A percentile compares a stretch with the other conserved stretches of the same genome.
Evolutionary conservation across 1,140 invertebrate species (phyloP).

Genomic region (Penaeus indicus): DNA sequence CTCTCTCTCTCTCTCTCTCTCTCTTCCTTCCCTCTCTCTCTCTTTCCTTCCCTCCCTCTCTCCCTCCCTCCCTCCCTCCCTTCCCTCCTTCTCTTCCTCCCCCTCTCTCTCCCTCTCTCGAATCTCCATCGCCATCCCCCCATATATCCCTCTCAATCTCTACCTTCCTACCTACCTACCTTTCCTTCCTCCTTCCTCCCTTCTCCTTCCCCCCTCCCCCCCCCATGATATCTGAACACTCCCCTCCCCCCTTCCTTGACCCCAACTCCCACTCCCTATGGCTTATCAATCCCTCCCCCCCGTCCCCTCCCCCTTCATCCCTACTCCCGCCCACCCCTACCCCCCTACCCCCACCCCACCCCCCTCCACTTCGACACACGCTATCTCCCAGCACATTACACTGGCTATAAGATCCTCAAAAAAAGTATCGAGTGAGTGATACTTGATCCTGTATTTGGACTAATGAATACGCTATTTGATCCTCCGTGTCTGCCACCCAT

Average conservation of each 20-base stretch:
- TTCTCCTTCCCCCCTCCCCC: too few relatives aligned
- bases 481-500: slow-evolving; percentile 23
- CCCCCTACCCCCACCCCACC: too few relatives aligned
- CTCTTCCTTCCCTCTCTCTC: background rate
- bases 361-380: too few relatives aligned
- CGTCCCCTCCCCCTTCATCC: too few relatives aligned
- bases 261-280: too few relatives aligned
- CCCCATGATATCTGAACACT: too few relatives aligned
- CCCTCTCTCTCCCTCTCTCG: background rate
- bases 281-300: too few relatives aligned
- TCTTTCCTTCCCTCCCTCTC: background rate
- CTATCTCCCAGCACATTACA: too few relatives aligned
- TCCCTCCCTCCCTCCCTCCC: background rate
- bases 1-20: background rate
- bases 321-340: too few relatives aligned
- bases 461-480: slow-evolving; percentile 23
- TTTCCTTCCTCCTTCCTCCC: background rate
- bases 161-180: background rate
- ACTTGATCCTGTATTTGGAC: background rate
- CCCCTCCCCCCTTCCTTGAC: too few relatives aligned
- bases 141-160: background rate
- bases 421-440: slow-evolving; percentile 34
- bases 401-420: too few relatives aligned
- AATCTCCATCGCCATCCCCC: background rate
- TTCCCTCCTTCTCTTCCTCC: background rate